Percentiles rank a stretch among this genome's conserved stretches.
phyloP scores from a whole-genome alignment of 1,140 invertebrate genomes.

The Bombus affinis region DNA sequence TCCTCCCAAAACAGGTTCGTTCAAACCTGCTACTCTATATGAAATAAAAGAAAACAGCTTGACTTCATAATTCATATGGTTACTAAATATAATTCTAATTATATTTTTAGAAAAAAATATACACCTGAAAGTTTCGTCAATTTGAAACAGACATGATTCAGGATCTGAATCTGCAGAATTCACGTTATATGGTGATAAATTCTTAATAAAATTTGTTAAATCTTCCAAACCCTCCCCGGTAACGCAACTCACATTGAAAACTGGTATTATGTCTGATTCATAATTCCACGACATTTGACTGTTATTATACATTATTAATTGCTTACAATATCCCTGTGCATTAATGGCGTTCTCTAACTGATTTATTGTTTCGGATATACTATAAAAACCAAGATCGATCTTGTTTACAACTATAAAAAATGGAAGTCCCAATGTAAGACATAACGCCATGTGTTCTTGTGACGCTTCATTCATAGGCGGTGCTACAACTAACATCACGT shows the following conservation, averaged over 20 bases:
- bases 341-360: constrained; percentile 87
- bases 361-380: constrained; percentile 82
- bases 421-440: constrained; percentile 92
- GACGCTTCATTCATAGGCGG: constrained; percentile 80
- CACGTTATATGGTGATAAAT: constrained; percentile 74
- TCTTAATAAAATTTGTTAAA: constrained; percentile 88
- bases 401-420: constrained; percentile 96
- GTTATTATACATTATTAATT: constrained; percentile 88
- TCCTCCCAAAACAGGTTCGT: constrained; percentile 94
- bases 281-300: constrained; percentile 86
- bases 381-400: constrained; percentile 88
- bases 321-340: constrained; percentile 86
- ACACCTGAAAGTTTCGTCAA: constrained; percentile 94
- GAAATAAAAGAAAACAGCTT: constrained; percentile 1
- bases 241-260: constrained; percentile 98
- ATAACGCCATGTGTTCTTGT: constrained; percentile 93
- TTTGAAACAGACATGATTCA: constrained; percentile 93
- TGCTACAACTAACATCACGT: constrained; percentile 94
- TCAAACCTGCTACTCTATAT: constrained; percentile 85
- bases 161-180: constrained; percentile 72
- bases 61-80: neutral
- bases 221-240: constrained; percentile 92
- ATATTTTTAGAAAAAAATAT: neutral
- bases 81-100: neutral
- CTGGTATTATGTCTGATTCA: constrained; percentile 89